Percentiles rank a stretch among this genome's conserved stretches.
Evolutionary conservation across 2,113 vertebrate genomes (phyloP).

Genomic region (Psittacus erithacus): DNA sequence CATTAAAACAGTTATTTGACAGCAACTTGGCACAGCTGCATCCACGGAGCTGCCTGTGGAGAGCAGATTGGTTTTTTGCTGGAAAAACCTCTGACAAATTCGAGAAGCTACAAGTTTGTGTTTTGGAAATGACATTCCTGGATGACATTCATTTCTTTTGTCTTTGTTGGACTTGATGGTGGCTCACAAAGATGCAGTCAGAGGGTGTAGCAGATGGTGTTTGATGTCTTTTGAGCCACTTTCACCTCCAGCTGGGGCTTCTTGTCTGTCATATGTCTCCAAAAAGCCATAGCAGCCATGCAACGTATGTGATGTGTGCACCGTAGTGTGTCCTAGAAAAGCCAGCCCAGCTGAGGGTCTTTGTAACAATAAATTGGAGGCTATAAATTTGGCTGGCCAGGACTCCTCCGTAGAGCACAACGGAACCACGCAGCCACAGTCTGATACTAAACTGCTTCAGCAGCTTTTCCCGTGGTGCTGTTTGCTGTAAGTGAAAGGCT

Average conservation of each 20-base stretch:
- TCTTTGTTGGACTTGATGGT: background rate
- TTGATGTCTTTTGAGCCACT: background rate
- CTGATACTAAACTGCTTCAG: background rate
- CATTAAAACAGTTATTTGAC: constrained; percentile 18
- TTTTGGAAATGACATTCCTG: background rate
- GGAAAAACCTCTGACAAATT: constrained; percentile 28
- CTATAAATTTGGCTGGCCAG: background rate
- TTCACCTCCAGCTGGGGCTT: background rate
- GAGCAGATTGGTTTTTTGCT: background rate
- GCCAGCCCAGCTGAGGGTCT: background rate
- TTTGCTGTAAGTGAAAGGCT: background rate
- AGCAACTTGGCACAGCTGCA: background rate
- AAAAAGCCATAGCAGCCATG: background rate
- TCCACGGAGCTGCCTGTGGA: constrained; percentile 7
- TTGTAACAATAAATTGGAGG: background rate
- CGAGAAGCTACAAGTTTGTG: background rate
- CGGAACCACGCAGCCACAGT: background rate
- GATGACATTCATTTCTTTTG: background rate
- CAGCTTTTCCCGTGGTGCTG: background rate
- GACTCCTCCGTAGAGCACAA: background rate
- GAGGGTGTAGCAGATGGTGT: background rate
- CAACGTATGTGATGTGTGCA: background rate
- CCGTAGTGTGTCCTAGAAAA: background rate
- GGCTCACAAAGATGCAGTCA: background rate
- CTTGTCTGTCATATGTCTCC: accelerated